Conservation (phyloP, 2,113 vertebrate genomes). For the Ammodytes marinus region DNA sequence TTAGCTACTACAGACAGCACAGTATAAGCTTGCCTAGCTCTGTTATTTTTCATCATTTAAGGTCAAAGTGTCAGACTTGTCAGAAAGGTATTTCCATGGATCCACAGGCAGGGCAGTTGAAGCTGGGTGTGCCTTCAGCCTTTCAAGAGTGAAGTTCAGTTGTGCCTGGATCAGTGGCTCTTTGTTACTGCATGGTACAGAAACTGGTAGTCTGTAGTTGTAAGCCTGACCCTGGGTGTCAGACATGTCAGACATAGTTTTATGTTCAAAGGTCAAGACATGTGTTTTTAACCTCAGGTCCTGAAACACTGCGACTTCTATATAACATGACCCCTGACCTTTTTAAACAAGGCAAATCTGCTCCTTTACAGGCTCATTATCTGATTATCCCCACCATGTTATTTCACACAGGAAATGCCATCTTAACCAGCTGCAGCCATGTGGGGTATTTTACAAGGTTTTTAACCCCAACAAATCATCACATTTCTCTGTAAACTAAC, state of each 20-base stretch:
- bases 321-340: slow-evolving; percentile 59
- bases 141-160: neutral
- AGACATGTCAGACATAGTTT: slow-evolving; percentile 24
- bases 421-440: slow-evolving; percentile 34
- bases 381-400: slow-evolving; percentile 59
- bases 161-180: slow-evolving; percentile 53
- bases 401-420: slow-evolving; percentile 65
- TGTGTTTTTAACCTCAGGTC: slow-evolving; percentile 50
- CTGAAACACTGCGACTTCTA: slow-evolving; percentile 56
- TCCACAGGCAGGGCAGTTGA: slow-evolving; percentile 13
- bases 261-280: slow-evolving; percentile 44
- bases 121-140: slow-evolving; percentile 42
- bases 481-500: slow-evolving; percentile 51
- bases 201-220: slow-evolving; percentile 31
- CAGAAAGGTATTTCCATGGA: slow-evolving; percentile 50
- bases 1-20: slow-evolving; percentile 16
- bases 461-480: slow-evolving; percentile 66
- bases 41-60: slow-evolving; percentile 41
- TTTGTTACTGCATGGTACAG: slow-evolving; percentile 54
- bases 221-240: slow-evolving; percentile 49
- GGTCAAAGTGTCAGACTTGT: slow-evolving; percentile 37
- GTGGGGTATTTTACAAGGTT: slow-evolving; percentile 60
- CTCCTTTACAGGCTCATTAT: slow-evolving; percentile 66
- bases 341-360: slow-evolving; percentile 63
- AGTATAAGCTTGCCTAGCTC: slow-evolving; percentile 37